Evolutionary conservation across 2,113 vertebrate species (phyloP), one percentile per base, ranked within the genome.

Genomic region (Ariopsis seemanni): DNA sequence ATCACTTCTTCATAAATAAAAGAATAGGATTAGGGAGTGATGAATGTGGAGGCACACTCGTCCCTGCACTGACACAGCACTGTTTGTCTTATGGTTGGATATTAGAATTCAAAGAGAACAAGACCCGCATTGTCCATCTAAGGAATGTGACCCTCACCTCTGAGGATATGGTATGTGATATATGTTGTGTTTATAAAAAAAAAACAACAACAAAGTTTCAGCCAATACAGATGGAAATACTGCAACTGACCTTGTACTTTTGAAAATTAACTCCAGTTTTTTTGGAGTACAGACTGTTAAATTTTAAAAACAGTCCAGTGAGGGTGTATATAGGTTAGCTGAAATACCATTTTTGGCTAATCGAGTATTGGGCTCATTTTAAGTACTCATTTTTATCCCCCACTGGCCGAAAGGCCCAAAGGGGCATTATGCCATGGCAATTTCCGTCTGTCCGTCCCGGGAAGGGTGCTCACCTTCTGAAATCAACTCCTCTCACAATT

Each of bases 1-100:
- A 65, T 58, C 15, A 15, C 71, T 55, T 78, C 82, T 79, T 88
- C 82, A 84, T 88, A 84, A 88, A 88, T 88, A 88, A 87, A 83
- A 87, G 86, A 87, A 84, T 52, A 84, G 82, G 87, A 84, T 88
- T 88, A 88, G 72, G 22, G 22, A 53, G 62, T 88, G 72, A 77
- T 88, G 72, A 79, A 84, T 88, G 71, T 84, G 15, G 52, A 79
- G 52, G 20, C 72, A 22, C 58, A 48, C 72, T n/a, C 27, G n/a
- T 77, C n/a, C 11, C 14, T n/a, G 57, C 17, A 77, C 30, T 34
- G 48, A 77, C 7, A 20, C 80, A 74, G 42, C 17, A 15, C 58
- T 74, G 85, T 67, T 48, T 55, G 77, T 57, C 57, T 65, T n/a
- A 27, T 30, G 50, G 14, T 15, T n/a, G 60, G 53, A 25, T 87